phyloP scores from a whole-genome alignment of 2,797 vertebrate species.

The Manis javanica region DNA sequence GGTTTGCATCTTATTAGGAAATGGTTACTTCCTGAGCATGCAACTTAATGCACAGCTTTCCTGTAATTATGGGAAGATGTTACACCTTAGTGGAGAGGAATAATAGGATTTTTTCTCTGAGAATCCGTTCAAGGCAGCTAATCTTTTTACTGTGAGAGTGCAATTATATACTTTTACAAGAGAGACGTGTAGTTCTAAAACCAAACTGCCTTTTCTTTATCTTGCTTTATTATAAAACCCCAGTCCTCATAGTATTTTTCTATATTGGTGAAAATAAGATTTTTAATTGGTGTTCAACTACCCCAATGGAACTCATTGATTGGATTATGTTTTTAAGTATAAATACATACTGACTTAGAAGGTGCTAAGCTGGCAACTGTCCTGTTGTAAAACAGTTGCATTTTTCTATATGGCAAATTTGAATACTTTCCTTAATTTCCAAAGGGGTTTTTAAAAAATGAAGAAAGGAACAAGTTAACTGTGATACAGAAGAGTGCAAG shows the following conservation, averaged over 20 bases:
- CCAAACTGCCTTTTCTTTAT: constrained; percentile 39
- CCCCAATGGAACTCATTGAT: constrained; percentile 69
- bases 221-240: constrained; percentile 40
- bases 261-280: constrained; percentile 59
- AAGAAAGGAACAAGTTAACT: constrained; percentile 12
- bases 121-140: constrained; percentile 62
- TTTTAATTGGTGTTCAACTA: constrained; percentile 66
- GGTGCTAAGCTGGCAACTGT: constrained; percentile 68
- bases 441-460: constrained; percentile 62
- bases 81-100: constrained; percentile 64
- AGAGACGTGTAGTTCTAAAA: constrained; percentile 47
- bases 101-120: constrained; percentile 42
- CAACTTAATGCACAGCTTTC: constrained; percentile 67
- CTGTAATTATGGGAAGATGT: constrained; percentile 69
- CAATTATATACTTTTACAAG: constrained; percentile 64
- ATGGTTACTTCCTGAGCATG: constrained; percentile 61
- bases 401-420: constrained; percentile 77
- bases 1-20: constrained; percentile 64
- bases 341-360: constrained; percentile 75
- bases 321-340: constrained; percentile 78
- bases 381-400: constrained; percentile 64
- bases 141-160: constrained; percentile 60
- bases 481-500: not conserved
- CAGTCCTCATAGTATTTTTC: not conserved
- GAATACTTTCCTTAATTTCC: constrained; percentile 60